phyloP scores from a whole-genome alignment of 2,888 invertebrate species.

The Octonoba sinensis region DNA sequence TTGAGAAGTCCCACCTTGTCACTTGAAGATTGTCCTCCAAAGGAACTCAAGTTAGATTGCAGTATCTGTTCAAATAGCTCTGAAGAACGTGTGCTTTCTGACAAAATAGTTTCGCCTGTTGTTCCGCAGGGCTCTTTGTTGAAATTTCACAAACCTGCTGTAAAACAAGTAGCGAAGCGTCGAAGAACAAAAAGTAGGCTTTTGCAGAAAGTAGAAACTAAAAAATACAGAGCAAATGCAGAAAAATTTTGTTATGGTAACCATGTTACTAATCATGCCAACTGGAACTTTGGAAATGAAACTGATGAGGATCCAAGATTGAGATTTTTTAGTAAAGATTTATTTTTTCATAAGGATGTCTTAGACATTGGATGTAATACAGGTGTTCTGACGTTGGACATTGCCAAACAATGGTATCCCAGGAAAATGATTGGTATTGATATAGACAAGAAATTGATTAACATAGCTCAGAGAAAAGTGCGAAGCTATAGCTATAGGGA shows the following conservation, averaged over 20 bases:
- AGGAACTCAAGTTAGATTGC: conserved; percentile 12
- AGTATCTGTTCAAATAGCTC: neutral
- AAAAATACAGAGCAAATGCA: conserved; percentile 80
- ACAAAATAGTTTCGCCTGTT: conserved; percentile 92
- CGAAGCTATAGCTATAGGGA: conserved; percentile 68
- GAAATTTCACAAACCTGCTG: conserved; percentile 58
- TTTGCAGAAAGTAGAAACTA: conserved; percentile 6
- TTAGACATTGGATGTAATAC: conserved; percentile 98
- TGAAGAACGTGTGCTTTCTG: conserved; percentile 69
- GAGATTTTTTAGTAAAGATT: conserved; percentile 83
- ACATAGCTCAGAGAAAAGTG: conserved; percentile 81
- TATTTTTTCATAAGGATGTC: conserved; percentile 91
- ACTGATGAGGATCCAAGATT: conserved; percentile 82
- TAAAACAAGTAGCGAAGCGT: conserved; percentile 43
- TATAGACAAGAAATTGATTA: conserved; percentile 89
- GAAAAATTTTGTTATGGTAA: conserved; percentile 93
- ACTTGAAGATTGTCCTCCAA: conserved; percentile 17
- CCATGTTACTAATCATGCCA: conserved; percentile 96
- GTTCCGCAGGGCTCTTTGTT: conserved; percentile 84
- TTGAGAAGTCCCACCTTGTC: neutral
- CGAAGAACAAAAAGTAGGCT: conserved; percentile 26
- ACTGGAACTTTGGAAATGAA: conserved; percentile 79
- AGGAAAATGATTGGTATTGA: conserved; percentile 91
- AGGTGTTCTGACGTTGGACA: conserved; percentile 91
- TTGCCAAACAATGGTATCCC: conserved; percentile 88